These are phyloP conservation scores for Pseudomyrmex cubaensis DNA, from an alignment of 1,140 invertebrate genomes.

Conservation along the genomic window DNA sequence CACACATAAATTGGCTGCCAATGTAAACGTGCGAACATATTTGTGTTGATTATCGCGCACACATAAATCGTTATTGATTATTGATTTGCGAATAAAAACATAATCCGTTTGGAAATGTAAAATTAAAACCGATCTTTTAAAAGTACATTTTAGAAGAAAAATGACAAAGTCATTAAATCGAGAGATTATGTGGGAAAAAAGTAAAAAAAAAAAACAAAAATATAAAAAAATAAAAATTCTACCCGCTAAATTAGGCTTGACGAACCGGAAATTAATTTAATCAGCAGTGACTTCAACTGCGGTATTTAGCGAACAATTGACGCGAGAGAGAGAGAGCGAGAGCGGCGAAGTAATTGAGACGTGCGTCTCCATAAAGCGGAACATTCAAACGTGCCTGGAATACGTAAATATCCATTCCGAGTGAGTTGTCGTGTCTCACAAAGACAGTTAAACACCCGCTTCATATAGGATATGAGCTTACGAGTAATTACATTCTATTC, in stretches of 20 bases:
- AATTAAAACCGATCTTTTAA: too few relatives aligned
- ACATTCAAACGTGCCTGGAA: conserved; percentile 46
- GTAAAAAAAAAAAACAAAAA: neutral
- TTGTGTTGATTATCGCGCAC: neutral
- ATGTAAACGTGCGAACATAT: neutral
- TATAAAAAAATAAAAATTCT: neutral
- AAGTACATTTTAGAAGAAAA: too few relatives aligned
- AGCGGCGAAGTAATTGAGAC: conserved; percentile 38
- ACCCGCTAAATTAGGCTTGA: neutral
- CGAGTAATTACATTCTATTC: conserved; percentile 50
- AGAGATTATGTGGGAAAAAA: neutral
- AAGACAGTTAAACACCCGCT: conserved; percentile 19
- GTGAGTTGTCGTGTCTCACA: conserved; percentile 21
- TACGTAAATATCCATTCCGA: conserved; percentile 43
- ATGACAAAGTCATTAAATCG: too few relatives aligned
- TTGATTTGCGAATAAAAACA: neutral
- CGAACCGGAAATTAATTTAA: conserved; percentile 25
- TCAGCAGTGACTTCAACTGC: conserved; percentile 2
- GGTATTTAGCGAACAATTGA: conserved; percentile 44
- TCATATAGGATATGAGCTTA: conserved; percentile 25
- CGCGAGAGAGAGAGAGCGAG: neutral
- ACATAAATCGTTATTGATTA: too few relatives aligned
- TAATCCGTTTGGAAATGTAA: too few relatives aligned
- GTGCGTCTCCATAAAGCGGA: conserved; percentile 18
- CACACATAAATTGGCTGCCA: neutral